These are phyloP conservation scores for Odontamblyopus rebecca DNA, from an alignment of 2,797 vertebrate species.

Conservation along the genomic window DNA sequence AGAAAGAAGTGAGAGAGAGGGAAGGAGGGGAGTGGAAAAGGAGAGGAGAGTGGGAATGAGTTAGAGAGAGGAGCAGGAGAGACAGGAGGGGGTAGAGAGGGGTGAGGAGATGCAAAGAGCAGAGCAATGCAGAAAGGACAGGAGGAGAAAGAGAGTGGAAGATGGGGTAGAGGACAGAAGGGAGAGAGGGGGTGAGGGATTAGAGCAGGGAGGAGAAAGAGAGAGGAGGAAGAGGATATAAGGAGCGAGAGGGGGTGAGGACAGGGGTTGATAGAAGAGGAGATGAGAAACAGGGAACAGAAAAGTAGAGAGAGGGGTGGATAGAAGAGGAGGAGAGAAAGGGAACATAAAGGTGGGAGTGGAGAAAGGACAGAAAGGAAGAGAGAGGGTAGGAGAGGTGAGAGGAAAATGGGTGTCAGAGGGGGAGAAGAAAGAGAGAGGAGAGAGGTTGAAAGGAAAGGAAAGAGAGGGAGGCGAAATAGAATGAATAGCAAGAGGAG, in stretches of 20 bases:
- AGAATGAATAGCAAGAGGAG: background rate
- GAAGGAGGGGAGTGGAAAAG: background rate
- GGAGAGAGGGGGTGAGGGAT: background rate
- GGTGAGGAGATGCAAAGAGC: too few species aligned
- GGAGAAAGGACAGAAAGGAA: background rate
- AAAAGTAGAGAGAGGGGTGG: constrained; percentile 14
- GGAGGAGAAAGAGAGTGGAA: background rate
- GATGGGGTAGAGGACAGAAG: background rate
- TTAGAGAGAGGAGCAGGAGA: background rate
- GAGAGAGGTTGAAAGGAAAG: background rate
- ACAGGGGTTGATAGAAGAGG: background rate
- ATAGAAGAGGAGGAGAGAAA: constrained; percentile 26
- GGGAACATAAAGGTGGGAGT: background rate
- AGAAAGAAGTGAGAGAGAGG: background rate
- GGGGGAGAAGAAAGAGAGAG: background rate
- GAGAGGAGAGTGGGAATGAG: background rate
- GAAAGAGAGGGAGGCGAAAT: background rate
- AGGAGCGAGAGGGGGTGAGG: constrained; percentile 8
- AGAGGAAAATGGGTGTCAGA: background rate
- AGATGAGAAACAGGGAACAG: background rate
- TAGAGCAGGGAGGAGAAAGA: background rate
- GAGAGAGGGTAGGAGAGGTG: background rate
- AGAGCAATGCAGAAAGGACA: background rate
- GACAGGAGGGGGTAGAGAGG: background rate
- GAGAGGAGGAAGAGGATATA: background rate